Conservation (phyloP, 2,888 invertebrate species). For the Neoitamus cyanurus region DNA sequence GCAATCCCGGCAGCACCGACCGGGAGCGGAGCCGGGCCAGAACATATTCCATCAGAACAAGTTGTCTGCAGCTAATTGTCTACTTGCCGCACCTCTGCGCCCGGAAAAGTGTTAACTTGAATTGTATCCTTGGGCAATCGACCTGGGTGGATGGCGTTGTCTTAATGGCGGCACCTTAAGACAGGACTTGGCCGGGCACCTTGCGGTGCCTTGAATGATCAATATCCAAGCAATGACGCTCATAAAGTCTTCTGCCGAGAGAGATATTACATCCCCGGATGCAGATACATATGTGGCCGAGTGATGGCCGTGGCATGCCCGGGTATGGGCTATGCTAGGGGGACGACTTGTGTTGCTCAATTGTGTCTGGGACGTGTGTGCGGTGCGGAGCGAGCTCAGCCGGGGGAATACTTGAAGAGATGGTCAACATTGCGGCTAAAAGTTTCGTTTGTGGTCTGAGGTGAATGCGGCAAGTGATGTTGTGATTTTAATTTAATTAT, state of each 20-base stretch:
- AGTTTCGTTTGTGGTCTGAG: slow-evolving; percentile 43
- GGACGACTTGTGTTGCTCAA: not conserved
- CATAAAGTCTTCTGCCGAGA: slow-evolving; percentile 26
- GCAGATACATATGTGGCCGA: not conserved
- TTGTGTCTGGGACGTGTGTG: slow-evolving; percentile 9
- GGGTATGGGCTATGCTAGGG: no score
- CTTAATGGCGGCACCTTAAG: not conserved
- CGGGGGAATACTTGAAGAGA: slow-evolving; percentile 19
- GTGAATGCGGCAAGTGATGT: slow-evolving; percentile 47
- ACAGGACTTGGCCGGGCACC: not conserved
- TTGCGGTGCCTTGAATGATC: not conserved
- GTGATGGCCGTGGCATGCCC: no score
- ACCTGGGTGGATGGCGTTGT: not conserved
- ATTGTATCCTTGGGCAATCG: slow-evolving; percentile 12
- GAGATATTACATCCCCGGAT: slow-evolving; percentile 36
- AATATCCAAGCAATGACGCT: slow-evolving; percentile 32
- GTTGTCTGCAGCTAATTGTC: slow-evolving; percentile 33
- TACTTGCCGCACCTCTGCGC: not conserved
- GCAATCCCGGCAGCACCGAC: not conserved
- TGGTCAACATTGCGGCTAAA: slow-evolving; percentile 45
- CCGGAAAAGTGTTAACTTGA: slow-evolving; percentile 9
- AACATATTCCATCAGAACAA: not conserved
- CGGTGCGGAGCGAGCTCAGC: not conserved
- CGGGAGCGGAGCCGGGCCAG: not conserved
- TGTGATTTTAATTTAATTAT: slow-evolving; percentile 48